Conservation (phyloP, 2,888 invertebrate genomes). For the Drosophila buzzatii region DNA sequence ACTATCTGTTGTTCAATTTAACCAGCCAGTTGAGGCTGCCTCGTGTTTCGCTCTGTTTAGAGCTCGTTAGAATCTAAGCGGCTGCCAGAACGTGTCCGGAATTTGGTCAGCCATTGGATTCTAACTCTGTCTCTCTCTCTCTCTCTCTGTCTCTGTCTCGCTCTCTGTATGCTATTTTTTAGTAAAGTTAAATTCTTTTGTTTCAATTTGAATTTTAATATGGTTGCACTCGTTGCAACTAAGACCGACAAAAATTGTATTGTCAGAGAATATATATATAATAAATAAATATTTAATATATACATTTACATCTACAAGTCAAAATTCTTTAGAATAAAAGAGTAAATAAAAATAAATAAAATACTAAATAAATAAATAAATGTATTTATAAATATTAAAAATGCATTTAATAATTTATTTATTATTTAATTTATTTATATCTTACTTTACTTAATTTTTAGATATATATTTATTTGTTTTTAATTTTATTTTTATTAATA, state of each 20-base stretch:
- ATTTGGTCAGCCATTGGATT: slow-evolving; percentile 25
- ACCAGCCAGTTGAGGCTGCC: slow-evolving; percentile 12
- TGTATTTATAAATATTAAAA: too few species aligned
- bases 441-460: too few species aligned
- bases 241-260: not conserved
- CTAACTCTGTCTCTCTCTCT: not conserved
- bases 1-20: slow-evolving; percentile 2
- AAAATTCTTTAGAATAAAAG: too few species aligned
- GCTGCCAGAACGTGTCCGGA: slow-evolving; percentile 47
- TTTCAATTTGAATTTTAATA: slow-evolving; percentile 32
- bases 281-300: too few species aligned
- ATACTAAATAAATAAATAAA: too few species aligned
- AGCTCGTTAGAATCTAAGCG: slow-evolving; percentile 18
- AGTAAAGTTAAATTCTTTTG: slow-evolving; percentile 4
- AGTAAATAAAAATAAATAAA: too few species aligned
- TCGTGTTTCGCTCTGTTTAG: slow-evolving; percentile 14
- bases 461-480: too few species aligned
- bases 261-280: too few species aligned
- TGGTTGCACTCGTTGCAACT: not conserved
- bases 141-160: not conserved
- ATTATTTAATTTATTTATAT: too few species aligned
- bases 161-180: not conserved
- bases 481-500: too few species aligned
- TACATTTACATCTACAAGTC: too few species aligned
- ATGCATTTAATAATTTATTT: too few species aligned